Conservation (phyloP, 2,113 vertebrate genomes). For the Strix aluco region DNA sequence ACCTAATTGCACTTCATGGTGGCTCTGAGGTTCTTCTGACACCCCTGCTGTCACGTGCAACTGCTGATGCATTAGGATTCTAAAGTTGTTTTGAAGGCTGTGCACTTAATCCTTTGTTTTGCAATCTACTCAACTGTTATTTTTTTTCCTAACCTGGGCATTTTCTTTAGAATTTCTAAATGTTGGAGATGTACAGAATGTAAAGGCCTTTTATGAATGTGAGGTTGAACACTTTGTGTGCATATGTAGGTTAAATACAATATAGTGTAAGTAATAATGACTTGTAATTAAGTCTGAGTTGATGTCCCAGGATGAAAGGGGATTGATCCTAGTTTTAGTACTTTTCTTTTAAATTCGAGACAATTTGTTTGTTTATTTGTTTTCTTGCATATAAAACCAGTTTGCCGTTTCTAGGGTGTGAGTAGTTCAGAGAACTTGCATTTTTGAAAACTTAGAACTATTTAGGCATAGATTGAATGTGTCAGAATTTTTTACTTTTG, state of each 20-base stretch:
- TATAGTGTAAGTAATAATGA: neutral
- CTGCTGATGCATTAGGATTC: neutral
- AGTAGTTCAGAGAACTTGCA: neutral
- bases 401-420: neutral
- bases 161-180: neutral
- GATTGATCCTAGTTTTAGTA: neutral
- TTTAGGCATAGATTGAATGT: neutral
- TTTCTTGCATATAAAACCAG: neutral
- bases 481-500: neutral
- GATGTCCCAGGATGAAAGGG: neutral
- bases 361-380: neutral
- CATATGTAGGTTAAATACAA: neutral
- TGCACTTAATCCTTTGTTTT: neutral
- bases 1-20: neutral
- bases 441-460: neutral
- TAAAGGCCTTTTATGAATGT: neutral
- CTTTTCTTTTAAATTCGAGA: neutral
- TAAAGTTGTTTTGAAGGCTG: neutral
- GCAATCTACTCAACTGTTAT: neutral
- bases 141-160: neutral
- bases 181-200: neutral
- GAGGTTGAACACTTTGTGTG: neutral
- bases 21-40: neutral
- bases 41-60: neutral
- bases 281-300: neutral